Evolutionary conservation across 2,888 invertebrate species (phyloP).

Genomic region (Philonicus albiceps): DNA sequence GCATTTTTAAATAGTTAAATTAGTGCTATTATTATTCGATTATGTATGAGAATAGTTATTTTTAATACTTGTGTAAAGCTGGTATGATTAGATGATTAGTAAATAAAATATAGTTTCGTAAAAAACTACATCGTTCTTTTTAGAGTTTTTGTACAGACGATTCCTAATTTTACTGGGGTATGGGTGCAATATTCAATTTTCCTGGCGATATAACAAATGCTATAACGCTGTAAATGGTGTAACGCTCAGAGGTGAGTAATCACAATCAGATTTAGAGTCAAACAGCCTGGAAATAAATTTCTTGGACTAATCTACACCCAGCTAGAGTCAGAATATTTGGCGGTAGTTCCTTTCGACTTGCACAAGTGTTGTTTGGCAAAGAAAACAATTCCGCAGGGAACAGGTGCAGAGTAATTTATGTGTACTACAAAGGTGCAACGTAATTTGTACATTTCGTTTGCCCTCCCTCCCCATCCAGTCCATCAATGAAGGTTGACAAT

Average conservation of each 20-base stretch:
- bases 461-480: neutral
- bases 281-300: neutral
- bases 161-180: neutral
- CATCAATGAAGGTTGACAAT: constrained; percentile 14
- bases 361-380: neutral
- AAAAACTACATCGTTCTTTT: no score
- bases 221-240: no score
- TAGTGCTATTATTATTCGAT: no score
- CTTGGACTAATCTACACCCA: neutral
- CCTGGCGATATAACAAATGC: neutral
- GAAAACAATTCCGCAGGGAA: neutral
- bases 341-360: neutral
- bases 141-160: no score
- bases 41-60: no score
- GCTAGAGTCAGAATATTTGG: neutral
- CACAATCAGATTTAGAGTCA: neutral
- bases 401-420: constrained; percentile 27
- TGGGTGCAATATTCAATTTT: neutral
- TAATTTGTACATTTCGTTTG: constrained; percentile 12
- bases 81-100: no score
- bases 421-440: neutral
- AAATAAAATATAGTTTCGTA: no score
- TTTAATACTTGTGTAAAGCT: no score
- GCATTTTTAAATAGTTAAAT: no score
- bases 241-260: neutral